phyloP scores from a whole-genome alignment of 2,113 vertebrate genomes.

The Accipiter cooperii region DNA sequence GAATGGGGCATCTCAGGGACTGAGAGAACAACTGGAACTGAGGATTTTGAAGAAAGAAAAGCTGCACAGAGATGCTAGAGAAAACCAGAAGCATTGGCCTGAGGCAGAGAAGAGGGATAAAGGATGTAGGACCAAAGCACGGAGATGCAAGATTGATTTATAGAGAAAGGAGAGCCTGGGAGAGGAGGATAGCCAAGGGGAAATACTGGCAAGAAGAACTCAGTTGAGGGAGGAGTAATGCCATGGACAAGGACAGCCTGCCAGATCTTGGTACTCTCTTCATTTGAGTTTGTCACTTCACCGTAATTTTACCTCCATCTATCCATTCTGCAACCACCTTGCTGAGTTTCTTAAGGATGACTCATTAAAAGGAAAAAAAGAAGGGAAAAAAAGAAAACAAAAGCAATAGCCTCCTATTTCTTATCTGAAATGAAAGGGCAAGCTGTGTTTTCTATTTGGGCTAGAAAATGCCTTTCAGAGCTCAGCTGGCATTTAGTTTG shows the following conservation, averaged over 20 bases:
- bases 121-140: not conserved
- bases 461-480: not conserved
- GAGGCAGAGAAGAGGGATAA: not conserved
- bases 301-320: not conserved
- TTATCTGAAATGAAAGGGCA: not conserved
- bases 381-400: not conserved
- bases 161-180: not conserved
- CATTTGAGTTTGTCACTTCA: not conserved
- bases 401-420: not conserved
- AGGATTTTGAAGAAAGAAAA: not conserved
- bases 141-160: not conserved
- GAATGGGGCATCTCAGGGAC: not conserved
- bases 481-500: conserved; percentile 35
- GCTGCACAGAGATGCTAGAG: not conserved
- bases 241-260: not conserved
- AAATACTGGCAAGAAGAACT: not conserved
- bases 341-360: not conserved
- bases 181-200: not conserved
- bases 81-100: not conserved
- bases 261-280: not conserved
- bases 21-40: not conserved
- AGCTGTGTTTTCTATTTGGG: not conserved
- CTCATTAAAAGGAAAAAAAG: not conserved
- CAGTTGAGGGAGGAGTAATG: not conserved
- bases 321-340: not conserved